A percentile compares a stretch with the other conserved stretches of the same genome.
These are phyloP conservation scores for Drosophila tripunctata DNA, from an alignment of 2,888 invertebrate species.

Conservation along the genomic window DNA sequence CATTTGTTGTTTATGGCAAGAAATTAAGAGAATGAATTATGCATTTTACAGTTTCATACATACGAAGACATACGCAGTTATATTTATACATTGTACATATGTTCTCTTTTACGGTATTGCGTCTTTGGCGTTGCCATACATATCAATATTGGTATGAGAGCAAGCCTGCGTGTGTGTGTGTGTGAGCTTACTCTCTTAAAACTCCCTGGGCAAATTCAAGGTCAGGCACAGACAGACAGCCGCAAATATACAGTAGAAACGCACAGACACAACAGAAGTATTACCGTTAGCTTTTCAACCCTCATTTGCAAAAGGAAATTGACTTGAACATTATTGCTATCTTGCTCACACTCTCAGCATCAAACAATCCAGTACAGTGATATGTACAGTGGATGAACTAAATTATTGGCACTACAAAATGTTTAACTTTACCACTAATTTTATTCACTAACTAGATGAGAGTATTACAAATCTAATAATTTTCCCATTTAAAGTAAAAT, in stretches of 20 bases:
- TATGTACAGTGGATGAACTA: too few relatives aligned
- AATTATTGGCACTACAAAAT: too few relatives aligned
- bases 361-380: too few relatives aligned
- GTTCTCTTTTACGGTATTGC: conserved; percentile 12
- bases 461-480: too few relatives aligned
- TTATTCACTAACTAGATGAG: too few relatives aligned
- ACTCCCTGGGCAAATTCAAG: conserved; percentile 54
- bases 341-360: conserved; percentile 26
- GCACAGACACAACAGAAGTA: conserved; percentile 8
- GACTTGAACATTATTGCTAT: conserved; percentile 20
- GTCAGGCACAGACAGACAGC: conserved; percentile 38
- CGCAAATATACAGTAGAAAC: too few relatives aligned
- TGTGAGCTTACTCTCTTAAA: conserved; percentile 7
- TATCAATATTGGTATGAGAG: too few relatives aligned
- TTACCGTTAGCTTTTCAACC: conserved; percentile 45
- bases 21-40: conserved; percentile 3
- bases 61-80: background rate
- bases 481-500: too few relatives aligned
- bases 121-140: conserved; percentile 9
- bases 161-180: background rate
- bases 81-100: background rate
- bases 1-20: background rate
- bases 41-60: conserved; percentile 7
- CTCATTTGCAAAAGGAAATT: conserved; percentile 23
- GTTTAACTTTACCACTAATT: too few relatives aligned